phyloP scores from a whole-genome alignment of 2,888 invertebrate genomes.

The Folsomia candida region DNA sequence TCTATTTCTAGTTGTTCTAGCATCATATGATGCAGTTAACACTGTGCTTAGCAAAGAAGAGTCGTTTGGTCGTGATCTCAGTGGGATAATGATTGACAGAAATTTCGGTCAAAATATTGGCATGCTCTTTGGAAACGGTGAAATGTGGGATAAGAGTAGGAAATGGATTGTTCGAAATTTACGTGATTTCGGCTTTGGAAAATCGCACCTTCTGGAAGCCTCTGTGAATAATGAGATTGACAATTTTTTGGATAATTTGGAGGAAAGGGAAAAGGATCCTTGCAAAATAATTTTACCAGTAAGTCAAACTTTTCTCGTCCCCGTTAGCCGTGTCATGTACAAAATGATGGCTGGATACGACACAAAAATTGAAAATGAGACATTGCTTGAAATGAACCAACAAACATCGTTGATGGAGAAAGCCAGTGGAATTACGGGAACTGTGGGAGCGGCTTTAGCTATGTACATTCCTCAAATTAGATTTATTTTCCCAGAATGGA shows the following conservation, averaged over 20 bases:
- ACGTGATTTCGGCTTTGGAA: conserved; percentile 1
- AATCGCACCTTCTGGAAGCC: not conserved
- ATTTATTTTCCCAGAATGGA: not conserved
- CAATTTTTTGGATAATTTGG: not conserved
- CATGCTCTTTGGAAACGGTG: not conserved
- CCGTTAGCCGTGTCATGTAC: not conserved
- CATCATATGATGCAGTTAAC: not conserved
- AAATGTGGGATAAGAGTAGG: not conserved
- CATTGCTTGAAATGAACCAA: not conserved
- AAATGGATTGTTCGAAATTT: not conserved
- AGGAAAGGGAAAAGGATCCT: not conserved
- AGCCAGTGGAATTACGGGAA: not conserved
- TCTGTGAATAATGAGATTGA: not conserved
- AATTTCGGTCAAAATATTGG: not conserved
- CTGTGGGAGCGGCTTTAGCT: not conserved
- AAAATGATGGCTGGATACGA: not conserved
- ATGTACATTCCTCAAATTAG: not conserved
- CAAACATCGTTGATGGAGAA: not conserved
- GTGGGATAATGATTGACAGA: not conserved
- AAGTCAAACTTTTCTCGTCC: not conserved
- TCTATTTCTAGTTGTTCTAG: not conserved
- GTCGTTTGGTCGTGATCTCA: not conserved
- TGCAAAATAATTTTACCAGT: not conserved
- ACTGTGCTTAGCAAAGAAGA: not conserved
- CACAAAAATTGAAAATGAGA: not conserved